Conservation (phyloP, 2,888 invertebrate genomes). For the Harmothoe impar region DNA sequence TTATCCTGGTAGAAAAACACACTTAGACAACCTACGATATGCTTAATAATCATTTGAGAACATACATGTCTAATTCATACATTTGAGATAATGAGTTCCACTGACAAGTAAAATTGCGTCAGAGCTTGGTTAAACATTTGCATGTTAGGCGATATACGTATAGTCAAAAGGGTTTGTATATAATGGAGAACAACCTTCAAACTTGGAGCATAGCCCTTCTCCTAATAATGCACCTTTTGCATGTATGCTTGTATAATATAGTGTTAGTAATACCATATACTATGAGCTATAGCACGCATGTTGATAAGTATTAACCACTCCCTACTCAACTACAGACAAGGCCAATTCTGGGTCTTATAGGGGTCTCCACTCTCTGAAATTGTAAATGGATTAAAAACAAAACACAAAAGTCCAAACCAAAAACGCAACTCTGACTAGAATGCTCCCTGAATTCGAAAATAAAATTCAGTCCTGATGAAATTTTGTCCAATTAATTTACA, state of each 20-base stretch:
- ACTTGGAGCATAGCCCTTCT: not conserved
- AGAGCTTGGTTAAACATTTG: not conserved
- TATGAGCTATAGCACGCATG: not conserved
- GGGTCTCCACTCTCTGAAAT: not conserved
- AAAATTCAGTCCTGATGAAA: not conserved
- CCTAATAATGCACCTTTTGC: not conserved
- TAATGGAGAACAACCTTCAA: not conserved
- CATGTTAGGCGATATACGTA: no score
- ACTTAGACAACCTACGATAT: not conserved
- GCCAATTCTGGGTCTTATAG: not conserved
- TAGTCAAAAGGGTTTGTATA: no score
- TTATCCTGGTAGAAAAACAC: not conserved
- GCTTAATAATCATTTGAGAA: not conserved
- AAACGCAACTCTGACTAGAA: not conserved
- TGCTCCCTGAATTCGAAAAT: not conserved
- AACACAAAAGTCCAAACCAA: not conserved
- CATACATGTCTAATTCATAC: not conserved
- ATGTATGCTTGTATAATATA: not conserved
- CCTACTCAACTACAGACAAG: conserved; percentile 2
- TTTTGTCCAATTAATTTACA: no score
- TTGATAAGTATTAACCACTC: not conserved
- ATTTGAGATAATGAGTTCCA: no score
- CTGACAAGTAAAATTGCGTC: not conserved
- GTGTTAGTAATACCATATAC: conserved; percentile 5
- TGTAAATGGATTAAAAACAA: not conserved